Evolutionary conservation across 2,113 vertebrate species (phyloP), one percentile per base, ranked within the genome.

Genomic region (Ptilonorhynchus violaceus): DNA sequence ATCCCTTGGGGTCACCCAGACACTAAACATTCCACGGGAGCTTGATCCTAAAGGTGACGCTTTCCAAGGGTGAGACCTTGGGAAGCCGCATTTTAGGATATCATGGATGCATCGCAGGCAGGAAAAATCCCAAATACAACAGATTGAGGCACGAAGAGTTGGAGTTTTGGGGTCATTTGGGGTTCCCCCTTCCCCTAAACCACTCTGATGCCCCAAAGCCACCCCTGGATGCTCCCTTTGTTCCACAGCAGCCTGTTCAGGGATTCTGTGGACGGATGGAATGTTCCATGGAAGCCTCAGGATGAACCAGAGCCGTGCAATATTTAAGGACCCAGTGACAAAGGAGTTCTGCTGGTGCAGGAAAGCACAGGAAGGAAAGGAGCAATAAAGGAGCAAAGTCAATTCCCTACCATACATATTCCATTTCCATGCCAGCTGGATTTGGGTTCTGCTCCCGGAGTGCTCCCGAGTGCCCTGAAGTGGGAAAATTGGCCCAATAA

Each of bases 291-390:
- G 37, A 31, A 59, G 27, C 14, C 55, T 37, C 52, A 33, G 19
- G 47, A 31, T 31, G 52, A 70, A 55, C 53, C 46, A 44, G 47
- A 62, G 15, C 80, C 58, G 2, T 11, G 39, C 37, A 50, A 30
- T 28, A 83, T 72, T 87, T 20, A 73, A 73, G 55, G 25, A 23
- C 28, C 49, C 63, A 80, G 66, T 50, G 60, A 33, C 59, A 80
- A 80, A 76, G 7, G 4, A 46, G 25, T n/a, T 31, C 60, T 68
- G 35, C 50, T 63, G 44, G 13, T 28, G 67, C 22, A 77, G 47
- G 60, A 49, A 52, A 79, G 89, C n/a, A 31, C 30, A 47, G 94
- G 75, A 85, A 91, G 74, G 93, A 78, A 93, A 60, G 4, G 30
- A 72, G 59, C 35, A 88, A 46, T 7, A 52, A 66, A 62, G 46